Percentiles rank a stretch among this genome's conserved stretches.
Evolutionary conservation across 2,113 vertebrate species (phyloP).

Genomic region (Zosterops japonicus): DNA sequence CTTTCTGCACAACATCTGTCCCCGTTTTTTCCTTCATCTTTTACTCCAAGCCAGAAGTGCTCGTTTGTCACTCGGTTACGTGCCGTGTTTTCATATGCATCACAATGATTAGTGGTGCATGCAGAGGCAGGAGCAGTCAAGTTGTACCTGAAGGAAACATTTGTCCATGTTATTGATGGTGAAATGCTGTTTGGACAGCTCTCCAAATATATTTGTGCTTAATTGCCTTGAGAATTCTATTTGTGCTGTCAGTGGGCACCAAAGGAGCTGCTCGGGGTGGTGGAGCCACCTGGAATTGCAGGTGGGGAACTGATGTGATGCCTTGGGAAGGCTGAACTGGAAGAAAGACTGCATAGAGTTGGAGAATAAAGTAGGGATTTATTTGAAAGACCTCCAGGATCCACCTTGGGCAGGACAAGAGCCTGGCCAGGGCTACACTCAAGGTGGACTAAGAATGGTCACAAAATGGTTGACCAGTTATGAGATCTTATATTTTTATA

Average conservation of each 20-base stretch:
- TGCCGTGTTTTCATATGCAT: neutral
- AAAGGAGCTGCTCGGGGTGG: neutral
- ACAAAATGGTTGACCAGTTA: neutral
- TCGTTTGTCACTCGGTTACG: neutral
- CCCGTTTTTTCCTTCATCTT: neutral
- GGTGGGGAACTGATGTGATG: neutral
- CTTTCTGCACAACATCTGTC: neutral
- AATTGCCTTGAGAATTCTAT: neutral
- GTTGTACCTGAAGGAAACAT: neutral
- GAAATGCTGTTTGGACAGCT: neutral
- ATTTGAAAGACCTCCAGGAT: neutral
- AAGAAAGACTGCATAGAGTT: neutral
- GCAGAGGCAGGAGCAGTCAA: neutral
- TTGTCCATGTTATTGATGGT: neutral
- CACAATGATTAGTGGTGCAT: neutral
- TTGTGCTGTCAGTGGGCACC: neutral
- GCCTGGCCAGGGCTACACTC: neutral
- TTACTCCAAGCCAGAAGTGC: neutral
- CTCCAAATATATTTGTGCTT: neutral
- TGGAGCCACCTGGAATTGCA: neutral
- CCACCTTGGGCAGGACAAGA: neutral
- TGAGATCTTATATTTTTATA: neutral
- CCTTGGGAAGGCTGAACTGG: neutral
- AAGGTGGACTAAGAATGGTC: neutral
- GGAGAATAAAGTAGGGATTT: neutral